phyloP scores from a whole-genome alignment of 2,797 vertebrate genomes.

The Gallirallus australis region DNA sequence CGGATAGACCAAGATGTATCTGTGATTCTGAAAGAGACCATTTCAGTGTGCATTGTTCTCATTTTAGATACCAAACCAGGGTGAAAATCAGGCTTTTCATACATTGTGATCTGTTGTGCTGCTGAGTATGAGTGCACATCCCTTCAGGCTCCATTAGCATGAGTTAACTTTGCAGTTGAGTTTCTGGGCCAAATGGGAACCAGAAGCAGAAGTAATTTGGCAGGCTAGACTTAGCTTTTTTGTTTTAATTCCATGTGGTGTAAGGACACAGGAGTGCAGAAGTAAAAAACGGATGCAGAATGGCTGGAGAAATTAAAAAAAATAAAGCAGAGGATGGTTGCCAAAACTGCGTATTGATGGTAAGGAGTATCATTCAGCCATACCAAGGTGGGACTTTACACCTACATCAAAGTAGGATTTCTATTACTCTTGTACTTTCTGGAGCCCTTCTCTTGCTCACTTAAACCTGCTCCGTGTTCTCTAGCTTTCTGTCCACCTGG shows the following conservation, averaged over 20 bases:
- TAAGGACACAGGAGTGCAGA: not conserved
- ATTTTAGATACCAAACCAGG: not conserved
- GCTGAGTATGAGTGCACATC: not conserved
- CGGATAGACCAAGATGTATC: not conserved
- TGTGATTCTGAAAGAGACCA: not conserved
- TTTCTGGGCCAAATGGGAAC: conserved; percentile 43
- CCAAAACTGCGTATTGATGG: not conserved
- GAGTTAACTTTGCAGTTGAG: conserved; percentile 55
- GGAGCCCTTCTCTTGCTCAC: not conserved
- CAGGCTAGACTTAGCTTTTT: conserved; percentile 16
- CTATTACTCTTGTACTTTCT: not conserved
- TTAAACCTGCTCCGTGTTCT: not conserved
- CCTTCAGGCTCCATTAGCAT: conserved; percentile 36
- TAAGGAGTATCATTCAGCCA: not conserved
- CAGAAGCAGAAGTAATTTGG: conserved; percentile 49
- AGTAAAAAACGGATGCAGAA: not conserved
- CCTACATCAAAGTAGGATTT: not conserved
- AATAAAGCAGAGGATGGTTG: not conserved
- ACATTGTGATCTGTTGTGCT: not conserved
- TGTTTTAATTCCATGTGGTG: not conserved
- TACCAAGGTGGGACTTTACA: not conserved
- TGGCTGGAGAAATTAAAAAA: not conserved
- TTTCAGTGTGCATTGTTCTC: not conserved
- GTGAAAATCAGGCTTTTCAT: not conserved
- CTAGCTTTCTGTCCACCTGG: not conserved